Conservation (phyloP, 2,113 vertebrate species). For the Sphyrna mokarran region DNA sequence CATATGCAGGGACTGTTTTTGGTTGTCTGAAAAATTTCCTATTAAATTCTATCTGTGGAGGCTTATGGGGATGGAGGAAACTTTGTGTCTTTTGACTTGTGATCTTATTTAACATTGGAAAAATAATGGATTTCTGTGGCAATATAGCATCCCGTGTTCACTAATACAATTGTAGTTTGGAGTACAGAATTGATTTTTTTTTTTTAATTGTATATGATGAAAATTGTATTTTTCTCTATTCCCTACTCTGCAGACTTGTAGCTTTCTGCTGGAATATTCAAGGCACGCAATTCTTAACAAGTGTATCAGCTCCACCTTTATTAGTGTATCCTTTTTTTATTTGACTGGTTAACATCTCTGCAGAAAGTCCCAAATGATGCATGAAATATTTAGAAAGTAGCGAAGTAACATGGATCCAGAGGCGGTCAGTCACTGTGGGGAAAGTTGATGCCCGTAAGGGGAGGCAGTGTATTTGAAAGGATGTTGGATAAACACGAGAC, state of each 20-base stretch:
- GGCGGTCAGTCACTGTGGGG: neutral
- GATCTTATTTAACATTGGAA: neutral
- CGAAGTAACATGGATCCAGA: neutral
- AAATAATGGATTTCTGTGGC: neutral
- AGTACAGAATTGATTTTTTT: neutral
- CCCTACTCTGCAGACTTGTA: neutral
- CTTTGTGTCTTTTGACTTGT: neutral
- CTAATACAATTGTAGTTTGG: neutral
- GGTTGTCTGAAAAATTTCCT: neutral
- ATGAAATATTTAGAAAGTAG: neutral
- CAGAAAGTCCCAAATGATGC: neutral
- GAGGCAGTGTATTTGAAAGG: neutral
- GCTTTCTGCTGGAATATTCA: neutral
- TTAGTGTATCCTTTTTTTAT: neutral
- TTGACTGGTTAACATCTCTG: neutral
- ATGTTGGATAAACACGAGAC: neutral
- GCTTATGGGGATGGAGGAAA: neutral
- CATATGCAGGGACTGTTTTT: neutral
- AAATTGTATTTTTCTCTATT: neutral
- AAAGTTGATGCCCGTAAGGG: neutral
- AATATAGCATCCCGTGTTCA: neutral
- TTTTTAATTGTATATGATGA: neutral
- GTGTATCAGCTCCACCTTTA: neutral
- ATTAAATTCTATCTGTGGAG: neutral
- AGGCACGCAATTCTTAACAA: neutral